Evolutionary conservation across 2,797 vertebrate genomes (phyloP).

Genomic region (Lutjanus campechanus): DNA sequence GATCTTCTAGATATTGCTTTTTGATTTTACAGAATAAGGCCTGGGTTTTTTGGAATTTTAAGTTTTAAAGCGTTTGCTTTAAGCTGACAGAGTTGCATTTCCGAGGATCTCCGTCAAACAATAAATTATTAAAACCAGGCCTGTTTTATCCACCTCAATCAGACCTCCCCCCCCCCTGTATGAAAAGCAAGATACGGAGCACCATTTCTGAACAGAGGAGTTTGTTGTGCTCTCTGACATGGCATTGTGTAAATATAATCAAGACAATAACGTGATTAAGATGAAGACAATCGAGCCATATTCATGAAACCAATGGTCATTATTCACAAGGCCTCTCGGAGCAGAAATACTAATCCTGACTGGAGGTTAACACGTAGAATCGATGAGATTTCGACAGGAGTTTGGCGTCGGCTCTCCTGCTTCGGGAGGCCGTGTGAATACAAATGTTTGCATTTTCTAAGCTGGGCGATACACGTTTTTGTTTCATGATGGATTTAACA

Average conservation of each 20-base stretch:
- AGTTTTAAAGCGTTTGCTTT: slow-evolving; percentile 9
- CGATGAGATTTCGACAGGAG: slow-evolving; percentile 18
- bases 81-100: neutral
- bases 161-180: neutral
- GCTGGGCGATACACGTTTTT: slow-evolving; percentile 57
- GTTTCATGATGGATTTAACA: slow-evolving; percentile 59
- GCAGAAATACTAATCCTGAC: slow-evolving; percentile 35
- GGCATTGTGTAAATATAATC: slow-evolving; percentile 83
- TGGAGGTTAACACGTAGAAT: slow-evolving; percentile 20
- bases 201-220: slow-evolving; percentile 7
- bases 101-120: slow-evolving; percentile 11
- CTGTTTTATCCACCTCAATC: slow-evolving; percentile 28
- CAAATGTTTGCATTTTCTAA: slow-evolving; percentile 64
- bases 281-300: slow-evolving; percentile 87
- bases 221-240: slow-evolving; percentile 59
- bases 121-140: slow-evolving; percentile 12
- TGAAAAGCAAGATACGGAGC: slow-evolving; percentile 45
- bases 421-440: slow-evolving; percentile 49
- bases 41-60: slow-evolving; percentile 11
- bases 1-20: slow-evolving; percentile 35
- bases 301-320: slow-evolving; percentile 67
- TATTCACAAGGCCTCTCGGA: slow-evolving; percentile 47
- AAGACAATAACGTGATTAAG: slow-evolving; percentile 70
- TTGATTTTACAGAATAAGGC: slow-evolving; percentile 21
- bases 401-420: slow-evolving; percentile 16